These are phyloP conservation scores for Tenebrio molitor DNA, from an alignment of 1,140 invertebrate species.

Conservation along the genomic window DNA sequence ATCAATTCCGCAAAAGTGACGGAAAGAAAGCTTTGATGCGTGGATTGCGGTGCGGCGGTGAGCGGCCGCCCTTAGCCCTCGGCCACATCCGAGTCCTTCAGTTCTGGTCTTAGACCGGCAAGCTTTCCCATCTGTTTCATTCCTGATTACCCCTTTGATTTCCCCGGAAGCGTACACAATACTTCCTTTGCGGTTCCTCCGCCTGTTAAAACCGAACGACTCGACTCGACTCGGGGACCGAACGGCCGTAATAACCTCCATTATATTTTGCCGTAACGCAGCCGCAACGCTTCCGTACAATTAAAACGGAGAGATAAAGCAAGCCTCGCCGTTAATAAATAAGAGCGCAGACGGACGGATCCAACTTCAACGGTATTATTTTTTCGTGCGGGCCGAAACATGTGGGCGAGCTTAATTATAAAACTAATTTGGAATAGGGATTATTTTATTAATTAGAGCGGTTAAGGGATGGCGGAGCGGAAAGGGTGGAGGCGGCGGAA, in stretches of 20 bases:
- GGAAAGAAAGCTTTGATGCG: no score
- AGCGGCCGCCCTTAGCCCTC: no score
- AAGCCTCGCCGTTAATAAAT: neutral
- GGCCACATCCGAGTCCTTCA: no score
- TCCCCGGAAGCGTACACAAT: neutral
- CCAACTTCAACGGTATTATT: neutral
- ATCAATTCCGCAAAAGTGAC: no score
- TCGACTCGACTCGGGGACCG: neutral
- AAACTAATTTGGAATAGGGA: neutral
- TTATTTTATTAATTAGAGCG: constrained; percentile 1
- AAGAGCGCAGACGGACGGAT: neutral
- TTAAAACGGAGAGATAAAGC: neutral
- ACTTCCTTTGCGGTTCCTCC: neutral
- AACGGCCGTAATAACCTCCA: neutral
- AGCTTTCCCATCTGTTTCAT: neutral
- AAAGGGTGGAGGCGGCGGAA: no score
- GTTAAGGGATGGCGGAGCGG: neutral
- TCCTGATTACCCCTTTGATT: neutral
- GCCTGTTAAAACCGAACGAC: no score
- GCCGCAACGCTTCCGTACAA: neutral
- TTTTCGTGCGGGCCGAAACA: neutral
- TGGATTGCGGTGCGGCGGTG: no score
- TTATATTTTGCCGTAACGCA: neutral
- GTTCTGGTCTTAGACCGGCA: neutral
- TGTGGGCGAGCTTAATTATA: neutral